A percentile compares a stretch with the other conserved stretches of the same genome.
Evolutionary conservation across 1,140 invertebrate species (phyloP).

Genomic region (Asobara japonica): DNA sequence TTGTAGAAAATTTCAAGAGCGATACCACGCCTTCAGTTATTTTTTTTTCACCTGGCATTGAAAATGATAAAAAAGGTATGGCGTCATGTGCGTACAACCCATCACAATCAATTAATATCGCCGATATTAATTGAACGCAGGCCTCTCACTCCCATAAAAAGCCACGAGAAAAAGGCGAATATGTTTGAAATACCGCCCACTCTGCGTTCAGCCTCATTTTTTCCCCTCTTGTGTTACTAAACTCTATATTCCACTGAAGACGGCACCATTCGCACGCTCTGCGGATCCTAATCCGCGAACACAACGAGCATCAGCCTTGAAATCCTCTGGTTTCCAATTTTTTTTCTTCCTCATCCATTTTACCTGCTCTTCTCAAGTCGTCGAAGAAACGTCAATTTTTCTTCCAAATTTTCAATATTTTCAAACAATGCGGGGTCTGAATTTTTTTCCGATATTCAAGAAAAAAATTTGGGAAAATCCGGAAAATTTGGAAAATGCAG

Average conservation of each 20-base stretch:
- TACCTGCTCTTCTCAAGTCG: too few relatives aligned
- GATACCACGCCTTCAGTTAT: too few relatives aligned
- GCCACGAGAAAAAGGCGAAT: background rate
- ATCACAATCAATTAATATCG: background rate
- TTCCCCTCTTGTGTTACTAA: background rate
- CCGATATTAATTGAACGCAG: background rate
- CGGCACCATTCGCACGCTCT: constrained; percentile 35
- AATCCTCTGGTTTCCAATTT: constrained; percentile 14
- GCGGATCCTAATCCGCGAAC: constrained; percentile 18
- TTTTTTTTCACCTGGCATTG: too few relatives aligned
- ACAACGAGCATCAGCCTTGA: constrained; percentile 18
- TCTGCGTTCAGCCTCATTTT: background rate
- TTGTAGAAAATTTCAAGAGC: too few relatives aligned
- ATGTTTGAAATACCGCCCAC: background rate
- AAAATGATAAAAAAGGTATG: too few relatives aligned
- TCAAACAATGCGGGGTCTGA: too few relatives aligned
- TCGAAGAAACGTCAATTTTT: too few relatives aligned
- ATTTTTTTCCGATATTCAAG: too few relatives aligned
- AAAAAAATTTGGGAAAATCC: too few relatives aligned
- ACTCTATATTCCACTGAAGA: background rate
- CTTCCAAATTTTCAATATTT: too few relatives aligned
- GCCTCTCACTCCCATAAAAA: background rate
- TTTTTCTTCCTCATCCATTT: constrained; percentile 15
- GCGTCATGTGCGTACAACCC: too few relatives aligned
- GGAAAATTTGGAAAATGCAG: too few relatives aligned